Conservation (phyloP, 2,888 invertebrate genomes). For the Cephus runcator region DNA sequence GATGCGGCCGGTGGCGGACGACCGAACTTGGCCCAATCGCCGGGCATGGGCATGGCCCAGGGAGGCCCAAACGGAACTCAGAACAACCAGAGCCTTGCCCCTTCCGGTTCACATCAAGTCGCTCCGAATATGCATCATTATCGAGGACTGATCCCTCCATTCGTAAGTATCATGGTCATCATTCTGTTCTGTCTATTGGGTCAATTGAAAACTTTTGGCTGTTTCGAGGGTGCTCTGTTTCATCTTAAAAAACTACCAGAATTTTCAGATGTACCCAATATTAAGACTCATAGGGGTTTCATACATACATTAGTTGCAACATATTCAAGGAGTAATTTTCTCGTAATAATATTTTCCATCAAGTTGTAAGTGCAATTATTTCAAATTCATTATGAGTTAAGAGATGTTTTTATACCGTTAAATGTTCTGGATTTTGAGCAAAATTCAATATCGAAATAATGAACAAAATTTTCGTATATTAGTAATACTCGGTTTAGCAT, state of each 20-base stretch:
- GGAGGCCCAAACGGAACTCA: conserved; percentile 62
- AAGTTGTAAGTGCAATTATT: neutral
- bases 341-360: neutral
- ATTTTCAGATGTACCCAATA: neutral
- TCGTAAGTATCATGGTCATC: conserved; percentile 69
- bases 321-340: neutral
- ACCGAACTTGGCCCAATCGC: conserved; percentile 66
- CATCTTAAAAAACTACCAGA: neutral
- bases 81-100: conserved; percentile 41
- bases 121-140: conserved; percentile 68
- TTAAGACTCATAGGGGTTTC: neutral
- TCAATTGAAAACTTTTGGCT: neutral
- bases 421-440: neutral
- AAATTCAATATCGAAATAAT: neutral
- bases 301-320: neutral
- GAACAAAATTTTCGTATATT: neutral
- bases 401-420: neutral
- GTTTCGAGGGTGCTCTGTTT: neutral
- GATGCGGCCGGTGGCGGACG: conserved; percentile 63
- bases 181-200: neutral
- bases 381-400: neutral
- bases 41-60: conserved; percentile 66
- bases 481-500: neutral
- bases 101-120: conserved; percentile 46
- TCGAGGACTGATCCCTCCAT: conserved; percentile 81